Percentiles rank a stretch among this genome's conserved stretches.
These are phyloP conservation scores for Dryobotodes eremita DNA, from an alignment of 2,888 invertebrate genomes.

Conservation along the genomic window DNA sequence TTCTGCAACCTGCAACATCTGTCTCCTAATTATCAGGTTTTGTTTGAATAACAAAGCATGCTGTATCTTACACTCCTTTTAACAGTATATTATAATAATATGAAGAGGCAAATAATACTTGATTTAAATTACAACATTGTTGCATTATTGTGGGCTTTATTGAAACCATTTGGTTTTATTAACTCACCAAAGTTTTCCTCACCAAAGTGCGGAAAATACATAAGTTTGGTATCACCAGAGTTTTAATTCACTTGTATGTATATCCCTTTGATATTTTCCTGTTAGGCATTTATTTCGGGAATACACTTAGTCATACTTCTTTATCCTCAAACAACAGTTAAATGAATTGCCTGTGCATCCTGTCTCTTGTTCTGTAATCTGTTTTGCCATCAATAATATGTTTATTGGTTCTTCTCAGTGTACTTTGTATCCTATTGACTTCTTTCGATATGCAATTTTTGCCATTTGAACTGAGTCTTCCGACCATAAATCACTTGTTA, in stretches of 20 bases:
- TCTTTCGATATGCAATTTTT: not conserved
- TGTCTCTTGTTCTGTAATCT: not conserved
- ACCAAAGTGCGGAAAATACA: not conserved
- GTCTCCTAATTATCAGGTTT: slow-evolving; percentile 3
- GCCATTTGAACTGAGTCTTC: not conserved
- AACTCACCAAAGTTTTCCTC: not conserved
- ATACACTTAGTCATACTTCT: slow-evolving; percentile 19
- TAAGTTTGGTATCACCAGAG: not conserved
- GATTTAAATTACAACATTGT: not conserved
- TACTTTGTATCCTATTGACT: not conserved
- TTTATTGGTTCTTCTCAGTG: not conserved
- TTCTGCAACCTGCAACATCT: not conserved
- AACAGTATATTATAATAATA: not conserved
- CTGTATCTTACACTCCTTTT: not conserved
- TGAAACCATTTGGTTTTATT: not conserved
- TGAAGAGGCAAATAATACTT: not conserved
- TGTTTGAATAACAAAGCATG: slow-evolving; percentile 16
- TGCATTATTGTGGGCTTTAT: not conserved
- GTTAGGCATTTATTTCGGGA: slow-evolving; percentile 8
- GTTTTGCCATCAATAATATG: not conserved
- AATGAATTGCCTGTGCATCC: slow-evolving; percentile 8
- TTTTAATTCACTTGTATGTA: not conserved
- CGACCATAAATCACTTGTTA: not conserved
- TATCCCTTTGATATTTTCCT: slow-evolving; percentile 16
- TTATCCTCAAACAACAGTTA: not conserved